These are phyloP conservation scores for Iguana delicatissima DNA, from an alignment of 2,797 vertebrate genomes.

Conservation along the genomic window DNA sequence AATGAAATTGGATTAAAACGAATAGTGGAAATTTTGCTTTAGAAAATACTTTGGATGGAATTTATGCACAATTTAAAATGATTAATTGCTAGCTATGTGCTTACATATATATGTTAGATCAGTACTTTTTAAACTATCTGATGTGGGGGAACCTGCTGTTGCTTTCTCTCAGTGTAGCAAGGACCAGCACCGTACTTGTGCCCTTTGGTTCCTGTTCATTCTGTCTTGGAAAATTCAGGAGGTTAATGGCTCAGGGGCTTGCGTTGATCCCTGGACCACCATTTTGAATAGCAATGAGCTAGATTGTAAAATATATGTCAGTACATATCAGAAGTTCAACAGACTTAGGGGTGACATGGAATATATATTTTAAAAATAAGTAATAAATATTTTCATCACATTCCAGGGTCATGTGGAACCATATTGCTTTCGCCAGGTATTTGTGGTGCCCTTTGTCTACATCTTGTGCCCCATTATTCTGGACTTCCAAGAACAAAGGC, in stretches of 20 bases:
- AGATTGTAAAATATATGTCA: neutral
- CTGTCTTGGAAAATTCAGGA: too few relatives aligned
- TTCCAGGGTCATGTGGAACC: slow-evolving; percentile 47
- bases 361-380: neutral
- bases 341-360: neutral
- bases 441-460: fast-evolving
- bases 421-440: fast-evolving
- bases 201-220: too few relatives aligned
- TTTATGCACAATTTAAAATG: neutral
- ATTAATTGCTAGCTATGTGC: neutral
- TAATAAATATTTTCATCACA: neutral
- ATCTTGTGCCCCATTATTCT: fast-evolving
- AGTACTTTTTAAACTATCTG: too few relatives aligned
- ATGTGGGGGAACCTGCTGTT: too few relatives aligned
- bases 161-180: too few relatives aligned
- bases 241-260: too few relatives aligned
- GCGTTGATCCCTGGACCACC: too few relatives aligned
- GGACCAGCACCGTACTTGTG: too few relatives aligned
- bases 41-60: neutral
- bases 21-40: neutral
- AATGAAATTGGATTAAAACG: neutral
- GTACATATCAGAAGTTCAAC: too few relatives aligned
- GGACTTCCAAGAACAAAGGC: fast-evolving
- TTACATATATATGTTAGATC: too few relatives aligned
- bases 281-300: too few relatives aligned